Base-by-base conservation (phyloP, 2,888 invertebrate species). In the Mylabris sibirica region DNA sequence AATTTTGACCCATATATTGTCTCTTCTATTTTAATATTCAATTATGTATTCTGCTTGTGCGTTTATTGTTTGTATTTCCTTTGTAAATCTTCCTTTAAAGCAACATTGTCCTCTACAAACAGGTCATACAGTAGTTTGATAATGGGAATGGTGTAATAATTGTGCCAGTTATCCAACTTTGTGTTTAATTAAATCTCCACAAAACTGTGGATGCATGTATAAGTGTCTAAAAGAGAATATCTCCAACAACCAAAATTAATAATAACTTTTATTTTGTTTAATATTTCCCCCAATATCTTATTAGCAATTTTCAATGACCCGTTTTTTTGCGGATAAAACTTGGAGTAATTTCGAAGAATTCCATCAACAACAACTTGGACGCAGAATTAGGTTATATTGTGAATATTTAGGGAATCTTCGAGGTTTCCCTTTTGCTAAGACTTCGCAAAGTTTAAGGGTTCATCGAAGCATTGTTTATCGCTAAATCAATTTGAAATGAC, bases 11-110 rank as follows among this genome's bases (percentile, higher is more conserved):
- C 57, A 57, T 24, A 57, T 57, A 57, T 24, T 26, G 14, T 6
- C 24, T 26, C 57, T 6, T 57, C 57, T 14, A 24, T 53, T 53
- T 20, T 49, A 44, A 20, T 49, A 49, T 49, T 49, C 49, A 14
- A 12, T 24, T 57, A 57, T 57, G 14, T 57, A 57, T 26, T 26
- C 14, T 26, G 57, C 24, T 57, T 14, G 14, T n/a, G 24, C 24
- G 57, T 26, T 57, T n/a, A 26, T 24, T 30, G n/a, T 26, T 57
- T 26, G 57, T 26, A 57, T 14, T 57, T 57, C 57, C 57, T 57
- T 57, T 57, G 14, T 57, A n/a, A 24, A 57, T 26, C 22, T 14
- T 53, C 26, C 3, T 24, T 57, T 24, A 22, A 53, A 24, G 24
- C 24, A 30, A 5, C 30, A 30, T 14, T 24, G 53, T 53, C 53